Base-by-base conservation (phyloP, 1,140 invertebrate genomes). In the Ips nitidus region DNA sequence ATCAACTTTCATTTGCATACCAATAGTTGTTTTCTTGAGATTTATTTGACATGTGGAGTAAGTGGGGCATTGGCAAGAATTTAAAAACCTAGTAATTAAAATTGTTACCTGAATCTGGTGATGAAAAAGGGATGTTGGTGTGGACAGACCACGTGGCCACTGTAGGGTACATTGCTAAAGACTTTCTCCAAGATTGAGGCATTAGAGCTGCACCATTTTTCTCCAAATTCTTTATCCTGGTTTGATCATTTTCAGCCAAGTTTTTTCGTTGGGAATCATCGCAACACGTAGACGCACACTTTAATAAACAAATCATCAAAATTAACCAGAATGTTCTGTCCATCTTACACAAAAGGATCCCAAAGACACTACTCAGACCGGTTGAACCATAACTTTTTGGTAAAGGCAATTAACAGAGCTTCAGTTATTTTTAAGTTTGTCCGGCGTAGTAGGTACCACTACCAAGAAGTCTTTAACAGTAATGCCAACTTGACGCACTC, bases 61-160 rank as follows among this genome's bases (percentile, higher is more conserved):
- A 22, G 22, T 22, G 22, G 22, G 22, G 22, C 22, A 22, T 22
- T 22, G 22, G 22, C 22, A 22, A 22, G 22, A 22, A 22, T 22
- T 22, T 22, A 22, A 22, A 22, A 22, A 22, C 22, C 22, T 22
- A 22, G 22, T 22, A 22, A 22, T 22, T 22, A 22, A 22, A 22
- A 22, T 22, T 22, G 22, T 22, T 22, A 22, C 22, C 22, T 22
- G 22, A 22, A 22, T 22, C 22, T 22, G 22, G 22, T 50, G 45
- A 50, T 6, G 45, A 50, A 50, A 50, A 50, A 2, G 69, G 55
- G 36, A 77, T 75, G 52, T 58, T 71, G 4, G 70, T 73, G 41
- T 73, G 69, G 3, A 76, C 1, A 6, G 76, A 73, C 74, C 74
- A 78, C 36, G 71, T 66, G n/a, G 68, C 69, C 39, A 71, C 55